These are phyloP conservation scores for Platygyra sinensis DNA, from an alignment of 64 coral and sea anemone genomes.

Conservation along the genomic window DNA sequence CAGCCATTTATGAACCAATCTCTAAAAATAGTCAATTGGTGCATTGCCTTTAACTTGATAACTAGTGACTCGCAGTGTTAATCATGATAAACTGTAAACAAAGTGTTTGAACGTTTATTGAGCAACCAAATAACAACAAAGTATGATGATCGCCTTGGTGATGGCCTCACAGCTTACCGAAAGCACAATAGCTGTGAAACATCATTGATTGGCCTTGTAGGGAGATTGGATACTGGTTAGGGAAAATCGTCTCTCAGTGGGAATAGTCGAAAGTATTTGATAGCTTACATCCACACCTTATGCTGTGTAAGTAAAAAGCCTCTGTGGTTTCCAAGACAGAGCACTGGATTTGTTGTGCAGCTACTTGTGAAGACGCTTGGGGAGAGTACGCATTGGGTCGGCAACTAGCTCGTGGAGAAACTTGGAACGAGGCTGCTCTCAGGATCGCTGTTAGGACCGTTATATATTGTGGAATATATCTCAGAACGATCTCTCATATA, in stretches of 20 bases:
- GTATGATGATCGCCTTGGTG: not conserved
- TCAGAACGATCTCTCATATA: slow-evolving; percentile 17
- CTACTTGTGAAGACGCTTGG: not conserved
- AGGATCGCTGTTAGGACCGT: not conserved
- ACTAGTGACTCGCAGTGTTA: too few relatives aligned
- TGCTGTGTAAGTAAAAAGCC: slow-evolving; percentile 1
- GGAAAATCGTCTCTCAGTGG: not conserved
- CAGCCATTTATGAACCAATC: too few relatives aligned
- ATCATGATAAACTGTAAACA: too few relatives aligned
- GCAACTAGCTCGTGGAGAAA: not conserved
- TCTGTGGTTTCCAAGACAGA: slow-evolving; percentile 7
- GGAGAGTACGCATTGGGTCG: not conserved
- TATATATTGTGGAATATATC: slow-evolving; percentile 18
- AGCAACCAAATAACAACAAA: not conserved
- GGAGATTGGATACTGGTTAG: not conserved
- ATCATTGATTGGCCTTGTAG: not conserved
- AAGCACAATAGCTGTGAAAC: slow-evolving; percentile 31
- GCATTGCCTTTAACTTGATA: too few relatives aligned
- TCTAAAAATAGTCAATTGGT: too few relatives aligned
- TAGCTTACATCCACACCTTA: not conserved
- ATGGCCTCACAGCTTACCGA: slow-evolving; percentile 1
- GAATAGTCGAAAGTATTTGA: slow-evolving; percentile 22
- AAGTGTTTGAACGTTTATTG: not conserved
- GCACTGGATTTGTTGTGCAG: not conserved
- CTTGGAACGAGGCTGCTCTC: not conserved